Percentiles rank a stretch among this genome's conserved stretches.
Conservation (phyloP, 2,888 invertebrate genomes). For the Drosophila tripunctata region DNA sequence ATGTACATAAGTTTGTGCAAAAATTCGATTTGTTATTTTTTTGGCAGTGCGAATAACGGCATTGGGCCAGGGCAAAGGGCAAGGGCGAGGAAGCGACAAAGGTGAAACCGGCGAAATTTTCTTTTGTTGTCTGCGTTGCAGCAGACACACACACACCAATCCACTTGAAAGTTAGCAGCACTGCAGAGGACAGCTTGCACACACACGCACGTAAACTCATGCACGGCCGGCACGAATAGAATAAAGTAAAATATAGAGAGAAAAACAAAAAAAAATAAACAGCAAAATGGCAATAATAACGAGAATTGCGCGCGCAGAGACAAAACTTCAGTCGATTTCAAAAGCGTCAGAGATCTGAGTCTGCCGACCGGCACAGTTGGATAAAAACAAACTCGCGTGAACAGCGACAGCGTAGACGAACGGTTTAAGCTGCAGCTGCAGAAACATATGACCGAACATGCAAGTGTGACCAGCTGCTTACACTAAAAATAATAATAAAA, state of each 20-base stretch:
- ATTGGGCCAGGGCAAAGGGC: constrained; percentile 35
- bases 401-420: constrained; percentile 11
- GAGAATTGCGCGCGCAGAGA: constrained; percentile 56
- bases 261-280: neutral
- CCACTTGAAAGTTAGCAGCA: constrained; percentile 1
- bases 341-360: constrained; percentile 43
- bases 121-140: constrained; percentile 47
- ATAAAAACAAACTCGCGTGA: constrained; percentile 49
- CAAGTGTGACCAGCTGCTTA: constrained; percentile 33
- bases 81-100: constrained; percentile 36
- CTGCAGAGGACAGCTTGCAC: constrained; percentile 26
- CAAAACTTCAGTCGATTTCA: constrained; percentile 41
- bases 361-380: constrained; percentile 51
- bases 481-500: neutral
- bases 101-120: constrained; percentile 49
- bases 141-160: constrained; percentile 18
- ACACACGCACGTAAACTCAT: constrained; percentile 24
- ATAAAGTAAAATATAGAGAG: constrained; percentile 32
- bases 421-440: constrained; percentile 20
- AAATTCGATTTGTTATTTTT: constrained; percentile 54
- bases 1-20: too few relatives aligned
- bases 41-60: constrained; percentile 79
- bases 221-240: constrained; percentile 51
- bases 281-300: constrained; percentile 17
- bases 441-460: neutral